Percentiles rank a stretch among this genome's conserved stretches.
These are phyloP conservation scores for Axis porcinus DNA, from an alignment of 2,113 vertebrate species.

Conservation along the genomic window DNA sequence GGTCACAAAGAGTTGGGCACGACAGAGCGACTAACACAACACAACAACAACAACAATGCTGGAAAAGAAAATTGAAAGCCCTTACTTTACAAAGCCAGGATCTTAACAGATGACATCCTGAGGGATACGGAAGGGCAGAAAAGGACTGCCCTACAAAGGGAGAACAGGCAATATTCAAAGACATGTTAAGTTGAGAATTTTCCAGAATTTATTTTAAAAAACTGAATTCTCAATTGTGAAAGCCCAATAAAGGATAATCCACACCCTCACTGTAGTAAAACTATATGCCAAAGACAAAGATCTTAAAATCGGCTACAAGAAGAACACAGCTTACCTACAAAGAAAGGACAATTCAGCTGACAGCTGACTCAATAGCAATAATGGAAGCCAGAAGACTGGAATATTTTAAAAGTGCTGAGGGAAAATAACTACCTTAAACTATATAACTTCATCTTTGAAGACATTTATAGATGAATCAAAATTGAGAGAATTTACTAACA, in stretches of 20 bases:
- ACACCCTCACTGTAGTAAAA: background rate
- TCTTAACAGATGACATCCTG: background rate
- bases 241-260: background rate
- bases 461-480: background rate
- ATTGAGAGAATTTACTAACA: conserved; percentile 5
- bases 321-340: background rate
- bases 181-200: background rate
- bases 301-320: conserved; percentile 2
- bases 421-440: conserved; percentile 3
- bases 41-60: background rate
- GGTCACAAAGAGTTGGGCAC: too few species aligned
- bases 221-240: background rate
- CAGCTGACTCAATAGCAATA: background rate
- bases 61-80: background rate
- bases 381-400: background rate
- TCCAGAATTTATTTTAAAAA: background rate
- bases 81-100: background rate
- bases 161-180: background rate
- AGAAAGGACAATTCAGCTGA: background rate
- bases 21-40: too few species aligned
- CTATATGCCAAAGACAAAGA: background rate
- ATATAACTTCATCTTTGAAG: background rate
- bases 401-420: background rate
- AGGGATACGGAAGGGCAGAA: background rate
- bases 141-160: background rate